These are phyloP conservation scores for Halocynthia roretzi DNA, from an alignment of 23 tunicate genomes.

Conservation along the genomic window DNA sequence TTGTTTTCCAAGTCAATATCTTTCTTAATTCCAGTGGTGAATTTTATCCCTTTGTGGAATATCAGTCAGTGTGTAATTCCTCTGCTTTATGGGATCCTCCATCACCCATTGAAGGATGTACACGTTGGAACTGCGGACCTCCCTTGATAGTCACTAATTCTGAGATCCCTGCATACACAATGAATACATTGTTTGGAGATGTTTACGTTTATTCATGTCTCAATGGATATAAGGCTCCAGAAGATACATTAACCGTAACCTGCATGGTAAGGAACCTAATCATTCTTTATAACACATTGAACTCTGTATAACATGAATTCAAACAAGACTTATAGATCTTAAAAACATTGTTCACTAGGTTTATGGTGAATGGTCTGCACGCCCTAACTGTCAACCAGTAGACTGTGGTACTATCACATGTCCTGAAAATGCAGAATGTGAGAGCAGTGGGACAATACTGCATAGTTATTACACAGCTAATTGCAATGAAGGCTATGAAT, in stretches of 20 bases:
- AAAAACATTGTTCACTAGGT: conserved; percentile 15
- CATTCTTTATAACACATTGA: neutral
- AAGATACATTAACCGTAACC: conserved; percentile 18
- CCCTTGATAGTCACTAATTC: conserved; percentile 6
- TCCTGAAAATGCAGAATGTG: conserved; percentile 37
- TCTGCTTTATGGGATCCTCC: conserved; percentile 1
- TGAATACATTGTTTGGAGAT: conserved; percentile 21
- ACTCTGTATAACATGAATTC: neutral
- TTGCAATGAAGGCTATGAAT: conserved; percentile 58
- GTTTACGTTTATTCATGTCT: conserved; percentile 35
- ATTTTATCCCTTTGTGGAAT: too few relatives aligned
- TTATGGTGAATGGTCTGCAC: conserved; percentile 34
- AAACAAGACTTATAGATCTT: neutral
- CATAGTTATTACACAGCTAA: conserved; percentile 12
- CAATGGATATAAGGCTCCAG: conserved; percentile 51
- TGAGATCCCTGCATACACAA: conserved; percentile 10
- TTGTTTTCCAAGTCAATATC: too few relatives aligned
- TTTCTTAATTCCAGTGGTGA: too few relatives aligned
- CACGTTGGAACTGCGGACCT: conserved; percentile 12
- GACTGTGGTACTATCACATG: conserved; percentile 41
- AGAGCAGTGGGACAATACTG: conserved; percentile 32
- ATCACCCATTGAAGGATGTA: conserved; percentile 11
- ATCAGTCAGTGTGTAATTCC: neutral
- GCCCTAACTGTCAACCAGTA: conserved; percentile 49
- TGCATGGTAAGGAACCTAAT: conserved; percentile 43